Conservation (phyloP, 2,797 vertebrate species). For the Sciurus carolinensis region DNA sequence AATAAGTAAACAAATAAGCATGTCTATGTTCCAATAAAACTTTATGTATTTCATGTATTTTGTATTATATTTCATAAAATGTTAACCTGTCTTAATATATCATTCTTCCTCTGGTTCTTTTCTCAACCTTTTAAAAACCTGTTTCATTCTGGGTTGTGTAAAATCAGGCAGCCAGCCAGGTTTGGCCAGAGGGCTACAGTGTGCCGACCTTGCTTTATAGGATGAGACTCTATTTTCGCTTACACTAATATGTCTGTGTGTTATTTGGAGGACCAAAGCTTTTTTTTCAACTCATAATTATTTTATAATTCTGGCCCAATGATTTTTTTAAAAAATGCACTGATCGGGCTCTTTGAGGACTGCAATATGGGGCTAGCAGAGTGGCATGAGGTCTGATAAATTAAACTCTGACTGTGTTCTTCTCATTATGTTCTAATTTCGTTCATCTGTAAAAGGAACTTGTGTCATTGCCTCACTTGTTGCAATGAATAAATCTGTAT, state of each 20-base stretch:
- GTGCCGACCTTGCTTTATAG: constrained; percentile 58
- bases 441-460: constrained; percentile 70
- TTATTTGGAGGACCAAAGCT: constrained; percentile 66
- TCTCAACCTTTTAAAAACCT: constrained; percentile 41
- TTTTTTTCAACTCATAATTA: constrained; percentile 77
- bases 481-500: constrained; percentile 72
- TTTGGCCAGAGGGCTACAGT: background rate
- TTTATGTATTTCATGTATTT: background rate
- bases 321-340: constrained; percentile 67
- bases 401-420: constrained; percentile 77
- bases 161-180: background rate
- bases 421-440: constrained; percentile 76
- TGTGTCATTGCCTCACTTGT: constrained; percentile 64
- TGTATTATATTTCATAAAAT: background rate
- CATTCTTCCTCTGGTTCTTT: constrained; percentile 19
- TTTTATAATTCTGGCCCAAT: constrained; percentile 78
- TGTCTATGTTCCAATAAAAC: constrained; percentile 48
- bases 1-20: background rate
- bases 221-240: constrained; percentile 75
- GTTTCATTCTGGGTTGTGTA: background rate
- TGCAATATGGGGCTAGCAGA: constrained; percentile 59
- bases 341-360: constrained; percentile 66
- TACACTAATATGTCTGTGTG: constrained; percentile 67
- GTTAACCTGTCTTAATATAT: constrained; percentile 8
- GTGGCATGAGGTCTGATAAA: constrained; percentile 75